Percentiles rank a stretch among this genome's conserved stretches.
Conservation (phyloP, 35 echinoderm and acorn worm genomes). For the Heliocidaris tuberculata region DNA sequence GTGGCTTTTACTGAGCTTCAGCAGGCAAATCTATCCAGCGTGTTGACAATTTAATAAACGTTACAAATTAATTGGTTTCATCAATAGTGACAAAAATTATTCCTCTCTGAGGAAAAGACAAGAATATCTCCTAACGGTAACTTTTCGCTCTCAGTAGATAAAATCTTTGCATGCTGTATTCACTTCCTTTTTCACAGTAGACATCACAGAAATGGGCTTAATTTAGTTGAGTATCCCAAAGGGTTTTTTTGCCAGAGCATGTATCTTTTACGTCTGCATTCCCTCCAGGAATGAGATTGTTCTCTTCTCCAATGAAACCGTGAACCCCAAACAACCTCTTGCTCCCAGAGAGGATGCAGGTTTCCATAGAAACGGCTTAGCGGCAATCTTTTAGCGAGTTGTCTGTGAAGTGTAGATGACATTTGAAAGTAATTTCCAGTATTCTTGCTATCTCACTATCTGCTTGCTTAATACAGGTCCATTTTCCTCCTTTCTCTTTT, state of each 20-base stretch:
- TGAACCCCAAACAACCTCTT: neutral
- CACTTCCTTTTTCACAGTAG: neutral
- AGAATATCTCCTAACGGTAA: neutral
- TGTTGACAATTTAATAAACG: neutral
- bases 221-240: slow-evolving; percentile 2
- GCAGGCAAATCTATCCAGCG: neutral
- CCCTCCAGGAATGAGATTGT: neutral
- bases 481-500: slow-evolving; percentile 11
- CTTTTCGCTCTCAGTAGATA: neutral
- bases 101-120: neutral
- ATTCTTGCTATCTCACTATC: neutral
- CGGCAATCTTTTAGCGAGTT: slow-evolving; percentile 39
- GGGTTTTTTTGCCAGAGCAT: neutral
- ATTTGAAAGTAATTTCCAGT: slow-evolving; percentile 14
- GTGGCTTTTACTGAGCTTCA: no score
- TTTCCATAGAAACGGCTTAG: slow-evolving; percentile 32
- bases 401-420: slow-evolving; percentile 31
- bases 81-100: neutral
- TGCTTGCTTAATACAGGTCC: neutral
- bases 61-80: neutral
- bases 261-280: neutral
- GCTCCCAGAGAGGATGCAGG: neutral
- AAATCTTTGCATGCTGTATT: neutral
- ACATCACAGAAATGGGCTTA: neutral
- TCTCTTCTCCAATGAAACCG: neutral